Evolutionary conservation across 1,140 invertebrate genomes (phyloP), one percentile per base, ranked within the genome.

Genomic region (Stegodyphus dumicola): DNA sequence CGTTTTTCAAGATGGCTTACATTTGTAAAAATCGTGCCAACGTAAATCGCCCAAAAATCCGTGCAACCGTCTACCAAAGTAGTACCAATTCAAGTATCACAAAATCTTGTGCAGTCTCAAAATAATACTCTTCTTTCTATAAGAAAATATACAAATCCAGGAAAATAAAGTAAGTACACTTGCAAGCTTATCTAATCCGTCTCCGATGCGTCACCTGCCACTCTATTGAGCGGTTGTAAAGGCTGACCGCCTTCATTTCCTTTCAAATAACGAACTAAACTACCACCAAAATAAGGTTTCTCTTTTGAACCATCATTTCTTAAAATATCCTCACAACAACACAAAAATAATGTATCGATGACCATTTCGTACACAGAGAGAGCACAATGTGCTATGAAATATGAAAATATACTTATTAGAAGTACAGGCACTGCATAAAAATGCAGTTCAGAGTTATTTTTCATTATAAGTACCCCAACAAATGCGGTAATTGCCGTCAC

Each of bases 321-420:
- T 65, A 93, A 92, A 88, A 93, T 94, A 88, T 97, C 96, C 90
- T 97, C 96, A 92, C 97, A 96, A 88, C 98, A 96, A 90, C 97
- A 99, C 60, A 99, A 91, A 90, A 99, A 97, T 56, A 99, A 90
- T 0, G 97, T 97, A 90, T 99, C 97, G 11, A 99, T 95, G 2
- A 98, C 95, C 93, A 98, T 98, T 96, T 98, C 97, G 90, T 98
- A 98, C n/a, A 98, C 92, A 4, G 96, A 97, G 49, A 99, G 93
- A 60, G 98, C 95, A 90, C 95, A 96, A 89, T 98, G 96, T 54
- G 97, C 95, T 84, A 98, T 95, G 89, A 98, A 96, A 90, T 96
- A 99, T 3, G 96, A 93, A 91, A 97, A 97, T 17, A 98, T 91
- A 88, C 94, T 95, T n/a, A 95, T 95, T 53, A 98, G 91, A 18